Percentiles rank a stretch among this genome's conserved stretches.
Conservation (phyloP, 2,113 vertebrate species). For the Geococcyx californianus region DNA sequence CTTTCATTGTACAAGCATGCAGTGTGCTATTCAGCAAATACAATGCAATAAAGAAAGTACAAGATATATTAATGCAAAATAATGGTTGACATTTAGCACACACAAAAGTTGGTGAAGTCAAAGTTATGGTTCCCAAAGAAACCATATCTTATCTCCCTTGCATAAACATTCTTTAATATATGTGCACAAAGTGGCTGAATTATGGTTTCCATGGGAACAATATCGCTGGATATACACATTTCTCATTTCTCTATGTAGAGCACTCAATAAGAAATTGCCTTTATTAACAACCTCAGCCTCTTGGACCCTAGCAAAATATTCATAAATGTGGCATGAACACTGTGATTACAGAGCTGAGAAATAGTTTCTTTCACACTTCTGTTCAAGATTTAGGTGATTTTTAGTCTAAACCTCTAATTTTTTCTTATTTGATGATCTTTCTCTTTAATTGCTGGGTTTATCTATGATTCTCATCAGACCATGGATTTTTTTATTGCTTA, state of each 20-base stretch:
- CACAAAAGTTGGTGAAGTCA: not conserved
- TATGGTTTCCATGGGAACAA: conserved; percentile 56
- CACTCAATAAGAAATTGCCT: conserved; percentile 20
- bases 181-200: not conserved
- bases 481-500: not conserved
- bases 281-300: conserved; percentile 40
- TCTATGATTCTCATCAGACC: not conserved
- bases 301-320: not conserved
- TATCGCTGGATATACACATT: conserved; percentile 20
- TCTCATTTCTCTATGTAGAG: conserved; percentile 24
- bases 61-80: conserved; percentile 35
- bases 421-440: not conserved
- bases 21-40: conserved; percentile 8
- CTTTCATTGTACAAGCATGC: not conserved
- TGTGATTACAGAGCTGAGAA: not conserved
- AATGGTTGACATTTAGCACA: conserved; percentile 47
- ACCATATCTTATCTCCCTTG: conserved; percentile 39
- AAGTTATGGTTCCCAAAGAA: conserved; percentile 43
- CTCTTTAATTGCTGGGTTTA: not conserved
- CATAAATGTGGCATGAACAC: not conserved
- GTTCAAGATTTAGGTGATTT: not conserved
- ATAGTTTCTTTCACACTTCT: not conserved
- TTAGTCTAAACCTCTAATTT: not conserved
- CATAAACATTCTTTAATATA: conserved; percentile 31
- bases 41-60: not conserved